Conservation (phyloP, 35 echinoderm and acorn worm species). For the Ophioderma brevispina region DNA sequence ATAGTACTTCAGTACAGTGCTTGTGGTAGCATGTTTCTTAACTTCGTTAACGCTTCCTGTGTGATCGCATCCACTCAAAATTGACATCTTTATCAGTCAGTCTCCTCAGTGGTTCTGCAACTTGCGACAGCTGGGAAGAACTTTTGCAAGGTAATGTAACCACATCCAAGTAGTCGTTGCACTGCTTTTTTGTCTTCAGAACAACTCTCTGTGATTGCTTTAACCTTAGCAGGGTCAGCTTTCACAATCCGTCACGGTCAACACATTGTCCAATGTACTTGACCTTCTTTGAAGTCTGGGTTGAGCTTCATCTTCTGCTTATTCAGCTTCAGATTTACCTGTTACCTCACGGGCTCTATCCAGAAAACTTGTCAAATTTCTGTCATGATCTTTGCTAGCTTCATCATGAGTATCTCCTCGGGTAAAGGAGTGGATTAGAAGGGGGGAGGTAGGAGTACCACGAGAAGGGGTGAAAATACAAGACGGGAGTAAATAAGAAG, state of each 20-base stretch:
- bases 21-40: slow-evolving; percentile 28
- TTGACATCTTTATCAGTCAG: slow-evolving; percentile 39
- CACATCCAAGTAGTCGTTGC: slow-evolving; percentile 52
- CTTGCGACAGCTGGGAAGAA: slow-evolving; percentile 51
- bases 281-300: neutral
- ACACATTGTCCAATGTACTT: slow-evolving; percentile 23
- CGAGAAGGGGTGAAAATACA: too few relatives aligned
- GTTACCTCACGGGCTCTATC: slow-evolving; percentile 28
- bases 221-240: neutral
- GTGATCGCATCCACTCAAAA: slow-evolving; percentile 54
- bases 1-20: slow-evolving; percentile 55
- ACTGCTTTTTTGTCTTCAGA: slow-evolving; percentile 30
- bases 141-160: slow-evolving; percentile 47
- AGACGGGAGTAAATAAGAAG: too few relatives aligned
- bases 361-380: slow-evolving; percentile 33
- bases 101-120: slow-evolving; percentile 59
- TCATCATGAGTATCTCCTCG: slow-evolving; percentile 43
- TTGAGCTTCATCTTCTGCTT: neutral
- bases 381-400: slow-evolving; percentile 37
- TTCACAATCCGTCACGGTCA: neutral
- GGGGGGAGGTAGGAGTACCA: too few relatives aligned
- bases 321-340: slow-evolving; percentile 55
- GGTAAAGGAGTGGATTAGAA: too few relatives aligned
- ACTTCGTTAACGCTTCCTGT: slow-evolving; percentile 16
- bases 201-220: slow-evolving; percentile 29